Evolutionary conservation across 1,140 invertebrate species (phyloP).

Genomic region (Ceratina calcarata): DNA sequence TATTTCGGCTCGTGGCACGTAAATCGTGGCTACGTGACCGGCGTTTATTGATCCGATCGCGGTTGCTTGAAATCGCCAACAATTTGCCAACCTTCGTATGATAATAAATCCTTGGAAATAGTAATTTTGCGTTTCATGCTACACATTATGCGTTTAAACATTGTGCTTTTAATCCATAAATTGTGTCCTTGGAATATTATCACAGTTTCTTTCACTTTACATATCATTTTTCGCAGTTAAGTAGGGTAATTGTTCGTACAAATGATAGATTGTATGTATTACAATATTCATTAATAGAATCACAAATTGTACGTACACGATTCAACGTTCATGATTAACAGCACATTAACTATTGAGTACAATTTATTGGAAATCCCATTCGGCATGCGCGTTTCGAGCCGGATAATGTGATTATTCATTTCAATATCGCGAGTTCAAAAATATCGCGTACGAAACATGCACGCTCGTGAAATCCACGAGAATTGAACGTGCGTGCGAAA

Average conservation of each 20-base stretch:
- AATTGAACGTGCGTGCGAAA: neutral
- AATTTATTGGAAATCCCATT: constrained; percentile 2
- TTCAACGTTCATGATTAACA: neutral
- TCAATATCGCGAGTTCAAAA: neutral
- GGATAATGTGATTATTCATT: constrained; percentile 1
- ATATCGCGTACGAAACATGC: neutral
- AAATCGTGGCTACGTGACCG: neutral
- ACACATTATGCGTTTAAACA: neutral
- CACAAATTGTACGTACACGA: neutral
- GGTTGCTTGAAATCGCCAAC: too few species aligned
- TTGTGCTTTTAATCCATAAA: neutral
- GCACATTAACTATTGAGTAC: neutral
- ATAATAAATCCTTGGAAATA: too few species aligned
- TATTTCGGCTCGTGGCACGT: constrained; percentile 13
- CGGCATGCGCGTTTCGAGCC: neutral
- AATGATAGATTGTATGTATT: neutral
- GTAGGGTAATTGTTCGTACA: too few species aligned
- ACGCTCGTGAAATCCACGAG: neutral
- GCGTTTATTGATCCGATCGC: constrained; percentile 21
- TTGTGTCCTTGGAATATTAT: too few species aligned
- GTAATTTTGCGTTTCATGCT: neutral
- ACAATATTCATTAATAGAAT: neutral
- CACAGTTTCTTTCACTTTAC: too few species aligned
- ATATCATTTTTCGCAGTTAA: too few species aligned
- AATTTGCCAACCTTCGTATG: constrained; percentile 6